Evolutionary conservation across 2,888 invertebrate species (phyloP), one percentile per base, ranked within the genome.

Genomic region (Scrobipalpa atriplicella): DNA sequence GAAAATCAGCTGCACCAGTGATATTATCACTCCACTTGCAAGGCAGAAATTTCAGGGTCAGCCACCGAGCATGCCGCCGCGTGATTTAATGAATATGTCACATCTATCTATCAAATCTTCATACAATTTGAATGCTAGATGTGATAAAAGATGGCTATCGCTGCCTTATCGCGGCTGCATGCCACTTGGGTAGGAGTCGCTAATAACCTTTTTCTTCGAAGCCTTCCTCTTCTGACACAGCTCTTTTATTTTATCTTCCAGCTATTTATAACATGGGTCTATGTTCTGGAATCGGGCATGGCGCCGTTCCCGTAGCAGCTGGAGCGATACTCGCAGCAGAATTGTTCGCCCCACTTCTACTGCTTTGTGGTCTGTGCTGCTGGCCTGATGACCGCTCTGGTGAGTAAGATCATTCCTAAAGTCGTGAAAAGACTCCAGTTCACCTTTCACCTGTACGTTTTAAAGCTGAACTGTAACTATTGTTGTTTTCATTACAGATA

Each of bases 321-420:
- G 75, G 73, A 66, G 78, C 69, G 60, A 68, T 71, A 66, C 75
- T 76, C 56, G 81, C 73, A 70, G 77, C 71, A 62, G 83, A 79
- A 81, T 69, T 80, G 70, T 80, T 72, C 78, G 83, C 81, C 61
- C 86, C 89, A 62, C 73, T 87, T 70, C 21, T 90, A 73, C 80
- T 89, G 73, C 83, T 89, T 43, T 90, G 90, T 82, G 89, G 88
- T 84, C 81, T 91, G 11, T 91, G 90, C 78, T 90, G 91, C 80
- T 90, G 91, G 89, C 87, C 89, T 0, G 86, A 85, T 19, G 89
- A 88, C 68, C 71, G 75, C 68, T 89, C 90, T 8, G 89, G 90
- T 89, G 21, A 38, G 38, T 19, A 29, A 29, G 2, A 29, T 29
- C 29, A 29, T 29, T 29, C 2, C 5, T 29, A 29, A 5, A 29